phyloP scores from a whole-genome alignment of 2,797 vertebrate genomes.

The Netta rufina region DNA sequence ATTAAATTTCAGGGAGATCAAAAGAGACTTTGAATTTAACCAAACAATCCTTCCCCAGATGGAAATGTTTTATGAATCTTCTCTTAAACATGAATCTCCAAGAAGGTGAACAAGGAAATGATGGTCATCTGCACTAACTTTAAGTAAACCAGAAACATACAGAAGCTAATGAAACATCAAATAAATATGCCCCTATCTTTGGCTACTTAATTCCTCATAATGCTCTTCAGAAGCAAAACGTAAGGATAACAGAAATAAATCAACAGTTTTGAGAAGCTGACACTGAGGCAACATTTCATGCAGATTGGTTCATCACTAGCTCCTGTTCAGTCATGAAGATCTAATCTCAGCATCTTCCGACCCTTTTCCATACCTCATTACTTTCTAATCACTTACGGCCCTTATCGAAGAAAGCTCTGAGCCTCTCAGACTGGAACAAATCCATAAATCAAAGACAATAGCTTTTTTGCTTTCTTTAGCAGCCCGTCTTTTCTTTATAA shows the following conservation, averaged over 20 bases:
- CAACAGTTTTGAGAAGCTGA: constrained; percentile 29
- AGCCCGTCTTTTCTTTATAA: neutral
- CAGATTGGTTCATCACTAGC: constrained; percentile 32
- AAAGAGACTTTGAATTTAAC: constrained; percentile 22
- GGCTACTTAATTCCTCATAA: neutral
- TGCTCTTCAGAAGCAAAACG: constrained; percentile 8
- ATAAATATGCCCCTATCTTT: neutral
- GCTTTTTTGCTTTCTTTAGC: neutral
- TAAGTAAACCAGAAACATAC: neutral
- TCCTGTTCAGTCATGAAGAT: constrained; percentile 50
- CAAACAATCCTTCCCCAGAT: neutral
- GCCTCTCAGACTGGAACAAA: constrained; percentile 61
- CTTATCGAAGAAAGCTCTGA: constrained; percentile 49
- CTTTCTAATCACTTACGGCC: constrained; percentile 62
- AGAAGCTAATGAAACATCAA: constrained; percentile 3
- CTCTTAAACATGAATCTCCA: constrained; percentile 3
- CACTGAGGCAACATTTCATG: constrained; percentile 41
- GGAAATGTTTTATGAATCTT: constrained; percentile 12
- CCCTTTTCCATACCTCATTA: constrained; percentile 63
- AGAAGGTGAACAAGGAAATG: neutral
- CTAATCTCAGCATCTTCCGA: constrained; percentile 65
- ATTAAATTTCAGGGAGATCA: constrained; percentile 24
- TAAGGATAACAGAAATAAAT: constrained; percentile 43
- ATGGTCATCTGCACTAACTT: neutral
- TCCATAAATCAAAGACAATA: constrained; percentile 69